Evolutionary conservation across 2,113 vertebrate species (phyloP).

Genomic region (Actinemys pallida): DNA sequence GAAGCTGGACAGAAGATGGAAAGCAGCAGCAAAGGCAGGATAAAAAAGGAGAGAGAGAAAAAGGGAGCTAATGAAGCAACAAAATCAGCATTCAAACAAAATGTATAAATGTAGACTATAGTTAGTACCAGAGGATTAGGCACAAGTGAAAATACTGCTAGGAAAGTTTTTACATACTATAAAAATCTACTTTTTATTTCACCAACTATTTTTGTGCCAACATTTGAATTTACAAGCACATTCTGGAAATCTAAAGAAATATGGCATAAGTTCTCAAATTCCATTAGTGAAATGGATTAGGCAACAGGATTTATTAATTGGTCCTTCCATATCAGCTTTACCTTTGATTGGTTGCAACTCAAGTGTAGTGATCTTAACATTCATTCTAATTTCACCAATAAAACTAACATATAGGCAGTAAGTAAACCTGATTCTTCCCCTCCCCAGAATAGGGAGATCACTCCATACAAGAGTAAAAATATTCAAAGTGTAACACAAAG

Average conservation of each 20-base stretch:
- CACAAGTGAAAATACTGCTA: constrained; percentile 73
- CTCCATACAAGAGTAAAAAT: constrained; percentile 9
- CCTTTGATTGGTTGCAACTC: constrained; percentile 48
- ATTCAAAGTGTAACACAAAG: not conserved
- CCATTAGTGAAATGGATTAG: constrained; percentile 29
- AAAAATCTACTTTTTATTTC: constrained; percentile 59
- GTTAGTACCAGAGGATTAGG: constrained; percentile 87
- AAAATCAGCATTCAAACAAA: constrained; percentile 89
- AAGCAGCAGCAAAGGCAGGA: constrained; percentile 86
- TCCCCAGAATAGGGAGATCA: constrained; percentile 31
- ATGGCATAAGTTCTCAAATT: constrained; percentile 23
- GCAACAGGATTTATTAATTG: constrained; percentile 1
- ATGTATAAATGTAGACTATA: constrained; percentile 82
- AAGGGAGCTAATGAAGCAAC: constrained; percentile 93
- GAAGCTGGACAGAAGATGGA: constrained; percentile 83
- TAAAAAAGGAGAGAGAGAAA: constrained; percentile 88
- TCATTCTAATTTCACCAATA: not conserved
- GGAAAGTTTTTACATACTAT: constrained; percentile 67
- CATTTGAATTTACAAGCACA: constrained; percentile 15
- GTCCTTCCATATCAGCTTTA: constrained; percentile 25
- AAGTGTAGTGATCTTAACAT: constrained; percentile 60
- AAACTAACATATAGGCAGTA: constrained; percentile 11
- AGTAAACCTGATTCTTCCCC: not conserved
- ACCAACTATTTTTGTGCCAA: constrained; percentile 62
- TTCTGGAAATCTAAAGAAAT: constrained; percentile 8